phyloP scores from a whole-genome alignment of 2,797 vertebrate species.

The Xenopus petersii region DNA sequence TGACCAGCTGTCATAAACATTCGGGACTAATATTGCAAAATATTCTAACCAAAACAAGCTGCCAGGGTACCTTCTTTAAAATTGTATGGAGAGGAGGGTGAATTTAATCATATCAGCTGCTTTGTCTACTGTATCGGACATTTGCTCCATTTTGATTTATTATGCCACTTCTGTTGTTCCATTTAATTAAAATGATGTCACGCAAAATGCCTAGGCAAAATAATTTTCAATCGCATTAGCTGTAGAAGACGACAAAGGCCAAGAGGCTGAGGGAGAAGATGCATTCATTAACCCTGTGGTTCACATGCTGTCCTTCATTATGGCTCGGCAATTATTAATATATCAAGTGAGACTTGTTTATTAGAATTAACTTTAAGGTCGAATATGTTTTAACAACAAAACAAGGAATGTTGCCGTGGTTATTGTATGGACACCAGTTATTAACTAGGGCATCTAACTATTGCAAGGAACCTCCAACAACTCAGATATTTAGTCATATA shows the following conservation, averaged over 20 bases:
- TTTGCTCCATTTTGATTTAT: slow-evolving; percentile 61
- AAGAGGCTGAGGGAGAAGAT: slow-evolving; percentile 42
- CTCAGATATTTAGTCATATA: too few relatives aligned
- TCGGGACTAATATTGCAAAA: slow-evolving; percentile 1
- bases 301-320: slow-evolving; percentile 40
- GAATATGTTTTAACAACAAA: too few relatives aligned
- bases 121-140: slow-evolving; percentile 57
- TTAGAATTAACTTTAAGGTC: not conserved
- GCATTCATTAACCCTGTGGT: slow-evolving; percentile 50
- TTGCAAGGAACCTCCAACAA: too few relatives aligned
- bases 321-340: slow-evolving; percentile 40
- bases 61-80: slow-evolving; percentile 51
- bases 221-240: slow-evolving; percentile 51
- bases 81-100: slow-evolving; percentile 48
- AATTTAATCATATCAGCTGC: slow-evolving; percentile 51
- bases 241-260: slow-evolving; percentile 50
- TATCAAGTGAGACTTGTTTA: slow-evolving; percentile 30
- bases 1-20: not conserved
- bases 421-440: too few relatives aligned
- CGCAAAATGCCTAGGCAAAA: slow-evolving; percentile 56
- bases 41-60: slow-evolving; percentile 31
- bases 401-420: not conserved
- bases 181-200: slow-evolving; percentile 66
- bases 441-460: too few relatives aligned
- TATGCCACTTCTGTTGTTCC: slow-evolving; percentile 56